Conservation (phyloP, 2,797 vertebrate species). For the Sarcoramphus papa region DNA sequence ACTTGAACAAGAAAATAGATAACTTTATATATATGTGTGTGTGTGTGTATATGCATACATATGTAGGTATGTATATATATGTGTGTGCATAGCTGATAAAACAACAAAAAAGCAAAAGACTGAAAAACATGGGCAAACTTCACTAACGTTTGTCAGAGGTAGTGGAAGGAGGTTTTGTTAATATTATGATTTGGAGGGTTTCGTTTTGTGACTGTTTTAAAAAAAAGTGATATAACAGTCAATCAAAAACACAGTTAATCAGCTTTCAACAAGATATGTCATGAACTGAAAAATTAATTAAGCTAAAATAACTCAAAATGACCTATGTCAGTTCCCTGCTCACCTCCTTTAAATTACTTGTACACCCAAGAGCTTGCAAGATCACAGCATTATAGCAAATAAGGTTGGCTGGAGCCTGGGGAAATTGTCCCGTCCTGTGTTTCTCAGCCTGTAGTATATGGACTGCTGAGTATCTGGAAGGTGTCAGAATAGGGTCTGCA, state of each 20-base stretch:
- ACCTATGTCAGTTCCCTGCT: neutral
- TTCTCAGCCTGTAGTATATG: neutral
- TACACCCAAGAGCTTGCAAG: neutral
- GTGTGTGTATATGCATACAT: rapidly evolving
- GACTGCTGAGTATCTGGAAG: neutral
- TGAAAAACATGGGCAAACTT: neutral
- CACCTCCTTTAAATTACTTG: neutral
- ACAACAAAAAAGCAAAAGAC: rapidly evolving
- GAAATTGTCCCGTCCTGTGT: neutral
- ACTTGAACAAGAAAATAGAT: neutral
- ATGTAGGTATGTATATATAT: rapidly evolving
- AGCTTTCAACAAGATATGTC: neutral
- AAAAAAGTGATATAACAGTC: neutral
- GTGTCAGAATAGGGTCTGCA: neutral
- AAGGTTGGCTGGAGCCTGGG: neutral
- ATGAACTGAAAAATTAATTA: slow-evolving; percentile 1
- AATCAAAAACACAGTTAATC: neutral
- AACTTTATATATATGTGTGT: neutral
- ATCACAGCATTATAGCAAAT: neutral
- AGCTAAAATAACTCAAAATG: neutral
- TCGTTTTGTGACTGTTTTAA: neutral
- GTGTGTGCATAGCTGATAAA: neutral
- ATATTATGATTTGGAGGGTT: neutral
- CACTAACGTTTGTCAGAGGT: neutral
- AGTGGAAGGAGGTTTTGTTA: neutral